A percentile compares a stretch with the other conserved stretches of the same genome.
phyloP scores from a whole-genome alignment of 2,113 vertebrate genomes.

The Paralichthys olivaceus region DNA sequence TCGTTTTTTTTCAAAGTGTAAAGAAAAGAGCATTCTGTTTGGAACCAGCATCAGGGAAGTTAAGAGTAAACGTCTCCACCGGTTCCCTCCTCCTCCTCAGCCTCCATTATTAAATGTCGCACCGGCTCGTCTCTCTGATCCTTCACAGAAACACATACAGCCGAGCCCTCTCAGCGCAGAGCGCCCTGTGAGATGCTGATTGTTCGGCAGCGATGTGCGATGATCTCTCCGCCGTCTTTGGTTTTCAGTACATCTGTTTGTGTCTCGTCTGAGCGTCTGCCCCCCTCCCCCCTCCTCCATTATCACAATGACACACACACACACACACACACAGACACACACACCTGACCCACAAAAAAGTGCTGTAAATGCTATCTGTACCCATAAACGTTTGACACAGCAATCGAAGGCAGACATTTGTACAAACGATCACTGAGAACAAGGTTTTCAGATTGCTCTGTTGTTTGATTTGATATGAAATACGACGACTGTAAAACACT shows the following conservation, averaged over 20 bases:
- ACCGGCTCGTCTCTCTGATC: neutral
- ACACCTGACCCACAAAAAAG: conserved; percentile 20
- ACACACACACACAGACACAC: conserved; percentile 1
- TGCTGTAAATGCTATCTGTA: conserved; percentile 45
- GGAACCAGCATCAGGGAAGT: neutral
- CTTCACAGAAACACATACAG: neutral
- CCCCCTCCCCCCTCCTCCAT: conserved; percentile 2
- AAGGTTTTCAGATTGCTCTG: conserved; percentile 49
- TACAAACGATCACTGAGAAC: conserved; percentile 59
- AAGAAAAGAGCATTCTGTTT: neutral
- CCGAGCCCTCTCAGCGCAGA: neutral
- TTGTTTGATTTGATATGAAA: conserved; percentile 70
- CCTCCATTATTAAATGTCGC: conserved; percentile 10
- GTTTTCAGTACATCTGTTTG: conserved; percentile 8
- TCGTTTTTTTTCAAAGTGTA: neutral
- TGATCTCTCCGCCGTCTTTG: neutral
- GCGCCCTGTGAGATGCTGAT: neutral
- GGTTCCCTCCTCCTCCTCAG: neutral
- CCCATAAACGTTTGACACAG: conserved; percentile 39
- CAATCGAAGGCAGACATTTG: conserved; percentile 60
- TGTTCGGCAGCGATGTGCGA: neutral
- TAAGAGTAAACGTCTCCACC: neutral
- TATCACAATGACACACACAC: conserved; percentile 11
- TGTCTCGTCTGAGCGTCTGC: neutral
- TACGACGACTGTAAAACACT: conserved; percentile 56